These are phyloP conservation scores for Crenuchus spilurus DNA, from an alignment of 2,797 vertebrate species.

Conservation along the genomic window DNA sequence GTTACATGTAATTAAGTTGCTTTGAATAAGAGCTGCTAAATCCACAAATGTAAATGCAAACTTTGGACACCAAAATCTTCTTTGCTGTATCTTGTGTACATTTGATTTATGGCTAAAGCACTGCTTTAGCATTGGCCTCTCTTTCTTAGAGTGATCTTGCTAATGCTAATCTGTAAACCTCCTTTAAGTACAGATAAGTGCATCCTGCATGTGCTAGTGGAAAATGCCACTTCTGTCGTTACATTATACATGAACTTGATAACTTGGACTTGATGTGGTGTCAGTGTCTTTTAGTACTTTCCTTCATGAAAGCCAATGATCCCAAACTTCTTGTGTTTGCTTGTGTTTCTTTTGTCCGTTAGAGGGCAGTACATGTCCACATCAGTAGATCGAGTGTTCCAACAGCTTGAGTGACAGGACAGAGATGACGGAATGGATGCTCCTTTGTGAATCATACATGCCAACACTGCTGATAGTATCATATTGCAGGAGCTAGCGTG, in stretches of 20 bases:
- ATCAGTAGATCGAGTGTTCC: neutral
- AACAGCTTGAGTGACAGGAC: slow-evolving; percentile 9
- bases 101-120: too few species aligned
- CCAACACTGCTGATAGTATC: slow-evolving; percentile 28
- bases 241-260: neutral
- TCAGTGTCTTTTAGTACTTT: too few species aligned
- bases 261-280: neutral
- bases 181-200: too few species aligned
- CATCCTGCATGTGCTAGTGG: too few species aligned
- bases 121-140: too few species aligned
- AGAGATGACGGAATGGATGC: neutral
- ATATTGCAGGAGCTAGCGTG: slow-evolving; percentile 2
- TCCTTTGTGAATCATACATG: slow-evolving; percentile 24
- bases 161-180: too few species aligned
- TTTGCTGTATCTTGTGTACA: too few species aligned
- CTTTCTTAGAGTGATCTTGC: too few species aligned
- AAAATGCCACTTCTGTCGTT: neutral
- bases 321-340: neutral
- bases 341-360: slow-evolving; percentile 12
- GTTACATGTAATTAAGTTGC: too few species aligned
- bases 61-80: too few species aligned
- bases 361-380: slow-evolving; percentile 45
- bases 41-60: too few species aligned
- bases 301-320: neutral
- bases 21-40: too few species aligned